A percentile compares a stretch with the other conserved stretches of the same genome.
These are phyloP conservation scores for Bambusicola thoracicus DNA, from an alignment of 2,113 vertebrate species.

Conservation along the genomic window DNA sequence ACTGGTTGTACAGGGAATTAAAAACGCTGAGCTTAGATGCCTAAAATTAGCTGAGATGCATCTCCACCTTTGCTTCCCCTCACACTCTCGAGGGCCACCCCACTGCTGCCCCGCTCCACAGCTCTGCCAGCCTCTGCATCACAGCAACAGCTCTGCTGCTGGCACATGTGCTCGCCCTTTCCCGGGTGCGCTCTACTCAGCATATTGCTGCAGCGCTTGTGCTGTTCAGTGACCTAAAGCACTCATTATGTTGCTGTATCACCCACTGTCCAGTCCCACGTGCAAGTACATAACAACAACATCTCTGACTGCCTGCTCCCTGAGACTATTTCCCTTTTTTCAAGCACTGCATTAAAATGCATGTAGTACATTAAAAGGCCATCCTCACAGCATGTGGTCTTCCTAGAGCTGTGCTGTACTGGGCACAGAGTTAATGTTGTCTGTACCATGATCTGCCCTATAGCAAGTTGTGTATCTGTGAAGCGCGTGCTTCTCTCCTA, in stretches of 20 bases:
- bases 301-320: not conserved
- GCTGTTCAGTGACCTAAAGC: not conserved
- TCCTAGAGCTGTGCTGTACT: not conserved
- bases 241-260: not conserved
- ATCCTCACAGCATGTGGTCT: not conserved
- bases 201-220: not conserved
- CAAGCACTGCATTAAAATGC: not conserved
- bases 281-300: not conserved
- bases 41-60: not conserved
- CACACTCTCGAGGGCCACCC: not conserved
- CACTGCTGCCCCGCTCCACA: not conserved
- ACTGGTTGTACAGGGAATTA: not conserved
- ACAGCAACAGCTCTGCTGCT: not conserved
- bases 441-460: not conserved
- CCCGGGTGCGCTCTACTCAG: not conserved
- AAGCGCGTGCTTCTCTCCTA: not conserved
- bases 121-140: rapidly evolving
- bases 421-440: not conserved
- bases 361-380: not conserved
- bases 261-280: not conserved
- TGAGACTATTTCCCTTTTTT: not conserved
- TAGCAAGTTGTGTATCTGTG: not conserved
- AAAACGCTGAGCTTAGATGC: not conserved
- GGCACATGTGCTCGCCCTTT: not conserved
- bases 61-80: not conserved